Conservation (phyloP, 2,797 vertebrate species). For the Karalla daura region DNA sequence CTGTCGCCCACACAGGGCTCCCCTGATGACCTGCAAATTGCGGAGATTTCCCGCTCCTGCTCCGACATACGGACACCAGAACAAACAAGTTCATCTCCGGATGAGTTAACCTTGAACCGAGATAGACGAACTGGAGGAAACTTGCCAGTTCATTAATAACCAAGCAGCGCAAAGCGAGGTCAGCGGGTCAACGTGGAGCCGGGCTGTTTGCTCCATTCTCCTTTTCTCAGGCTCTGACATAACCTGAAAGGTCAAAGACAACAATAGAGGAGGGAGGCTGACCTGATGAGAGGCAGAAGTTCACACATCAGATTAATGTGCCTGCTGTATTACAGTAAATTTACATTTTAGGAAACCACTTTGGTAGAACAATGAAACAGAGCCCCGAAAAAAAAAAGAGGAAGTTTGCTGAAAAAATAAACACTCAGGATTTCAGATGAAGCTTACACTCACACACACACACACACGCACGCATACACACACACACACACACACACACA, state of each 20-base stretch:
- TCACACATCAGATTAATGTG: constrained; percentile 72
- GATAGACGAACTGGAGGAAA: constrained; percentile 59
- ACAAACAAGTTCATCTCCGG: constrained; percentile 49
- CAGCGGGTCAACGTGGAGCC: constrained; percentile 52
- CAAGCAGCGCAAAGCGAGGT: constrained; percentile 39
- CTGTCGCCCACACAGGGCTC: constrained; percentile 29
- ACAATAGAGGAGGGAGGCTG: constrained; percentile 74
- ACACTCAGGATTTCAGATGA: constrained; percentile 44
- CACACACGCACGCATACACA: constrained; percentile 20
- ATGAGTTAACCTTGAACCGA: constrained; percentile 66
- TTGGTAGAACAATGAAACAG: constrained; percentile 76
- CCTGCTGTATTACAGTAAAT: constrained; percentile 65
- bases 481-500: constrained; percentile 8
- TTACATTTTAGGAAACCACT: constrained; percentile 77
- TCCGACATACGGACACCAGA: constrained; percentile 24
- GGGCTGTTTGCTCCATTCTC: constrained; percentile 45
- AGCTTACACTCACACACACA: constrained; percentile 15
- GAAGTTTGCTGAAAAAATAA: constrained; percentile 74
- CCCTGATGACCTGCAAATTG: constrained; percentile 11
- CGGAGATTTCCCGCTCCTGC: constrained; percentile 36
- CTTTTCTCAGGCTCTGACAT: constrained; percentile 71
- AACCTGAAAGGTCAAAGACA: constrained; percentile 72
- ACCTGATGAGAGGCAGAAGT: constrained; percentile 66
- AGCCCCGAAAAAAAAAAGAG: constrained; percentile 50
- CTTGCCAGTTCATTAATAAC: constrained; percentile 71